These are phyloP conservation scores for Ceraclea dissimilis DNA, from an alignment of 2,888 invertebrate genomes.

Conservation along the genomic window DNA sequence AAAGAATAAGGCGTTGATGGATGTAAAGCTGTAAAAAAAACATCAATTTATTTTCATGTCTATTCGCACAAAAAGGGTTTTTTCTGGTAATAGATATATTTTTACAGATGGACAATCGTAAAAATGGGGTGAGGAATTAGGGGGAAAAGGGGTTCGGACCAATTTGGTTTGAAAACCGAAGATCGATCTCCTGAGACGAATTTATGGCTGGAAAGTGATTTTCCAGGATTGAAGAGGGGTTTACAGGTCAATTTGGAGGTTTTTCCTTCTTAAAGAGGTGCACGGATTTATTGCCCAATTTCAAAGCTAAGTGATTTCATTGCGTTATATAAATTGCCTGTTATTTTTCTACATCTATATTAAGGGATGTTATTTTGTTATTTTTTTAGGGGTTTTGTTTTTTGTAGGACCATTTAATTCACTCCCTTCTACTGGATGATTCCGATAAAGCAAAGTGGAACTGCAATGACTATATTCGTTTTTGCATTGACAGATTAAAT, in stretches of 20 bases:
- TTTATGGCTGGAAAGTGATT: slow-evolving; percentile 20
- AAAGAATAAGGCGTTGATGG: no score
- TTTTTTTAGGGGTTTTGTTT: not conserved
- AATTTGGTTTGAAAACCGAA: slow-evolving; percentile 14
- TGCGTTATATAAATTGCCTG: not conserved
- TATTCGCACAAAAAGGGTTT: slow-evolving; percentile 15
- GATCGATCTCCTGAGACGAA: slow-evolving; percentile 20
- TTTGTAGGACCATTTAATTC: no score
- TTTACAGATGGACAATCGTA: slow-evolving; percentile 18
- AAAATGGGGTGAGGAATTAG: not conserved
- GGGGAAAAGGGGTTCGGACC: not conserved
- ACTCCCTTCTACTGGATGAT: no score
- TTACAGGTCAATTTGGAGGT: slow-evolving; percentile 7
- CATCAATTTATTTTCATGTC: slow-evolving; percentile 23
- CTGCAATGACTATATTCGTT: no score
- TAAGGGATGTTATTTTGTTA: not conserved
- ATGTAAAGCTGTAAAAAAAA: slow-evolving; percentile 5
- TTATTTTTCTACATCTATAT: slow-evolving; percentile 1
- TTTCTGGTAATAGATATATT: slow-evolving; percentile 7
- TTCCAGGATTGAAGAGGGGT: slow-evolving; percentile 8
- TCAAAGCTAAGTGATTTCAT: slow-evolving; percentile 1
- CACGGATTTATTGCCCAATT: slow-evolving; percentile 1
- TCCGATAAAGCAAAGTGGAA: no score
- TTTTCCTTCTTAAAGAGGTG: slow-evolving; percentile 1
- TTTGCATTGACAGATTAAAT: no score